Conservation (phyloP, 1,140 invertebrate species). For the Heliothis subflexa region DNA sequence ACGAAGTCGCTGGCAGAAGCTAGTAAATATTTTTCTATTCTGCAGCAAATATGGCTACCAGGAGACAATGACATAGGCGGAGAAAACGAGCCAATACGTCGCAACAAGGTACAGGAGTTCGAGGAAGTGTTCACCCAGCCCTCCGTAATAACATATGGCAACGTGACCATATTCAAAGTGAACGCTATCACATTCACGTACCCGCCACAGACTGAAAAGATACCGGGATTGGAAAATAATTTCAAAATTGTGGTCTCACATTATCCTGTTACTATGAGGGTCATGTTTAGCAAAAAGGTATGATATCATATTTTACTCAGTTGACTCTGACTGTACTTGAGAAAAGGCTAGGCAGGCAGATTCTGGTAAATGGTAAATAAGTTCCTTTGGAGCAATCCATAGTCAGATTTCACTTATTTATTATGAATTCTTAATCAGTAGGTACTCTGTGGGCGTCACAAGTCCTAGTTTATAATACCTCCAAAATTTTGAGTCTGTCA, state of each 20-base stretch:
- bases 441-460: no score
- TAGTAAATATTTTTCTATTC: conserved; percentile 67
- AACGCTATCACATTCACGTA: conserved; percentile 89
- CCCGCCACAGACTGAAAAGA: conserved; percentile 68
- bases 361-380: background rate
- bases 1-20: no score
- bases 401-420: no score
- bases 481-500: no score
- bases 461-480: no score
- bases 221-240: conserved; percentile 68
- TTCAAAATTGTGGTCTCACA: conserved; percentile 90
- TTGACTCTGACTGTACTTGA: no score
- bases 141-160: conserved; percentile 88
- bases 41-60: conserved; percentile 93
- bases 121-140: conserved; percentile 91
- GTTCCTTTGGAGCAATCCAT: no score
- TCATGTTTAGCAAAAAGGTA: conserved; percentile 88
- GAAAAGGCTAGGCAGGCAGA: no score
- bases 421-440: no score
- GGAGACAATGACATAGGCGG: conserved; percentile 99
- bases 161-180: conserved; percentile 89
- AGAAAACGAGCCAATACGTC: conserved; percentile 92
- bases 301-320: background rate
- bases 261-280: conserved; percentile 90
- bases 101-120: conserved; percentile 92